Percentiles rank a stretch among this genome's conserved stretches.
These are phyloP conservation scores for Mesorhabditis spiculigera DNA, from an alignment of 2,888 invertebrate species.

Conservation along the genomic window DNA sequence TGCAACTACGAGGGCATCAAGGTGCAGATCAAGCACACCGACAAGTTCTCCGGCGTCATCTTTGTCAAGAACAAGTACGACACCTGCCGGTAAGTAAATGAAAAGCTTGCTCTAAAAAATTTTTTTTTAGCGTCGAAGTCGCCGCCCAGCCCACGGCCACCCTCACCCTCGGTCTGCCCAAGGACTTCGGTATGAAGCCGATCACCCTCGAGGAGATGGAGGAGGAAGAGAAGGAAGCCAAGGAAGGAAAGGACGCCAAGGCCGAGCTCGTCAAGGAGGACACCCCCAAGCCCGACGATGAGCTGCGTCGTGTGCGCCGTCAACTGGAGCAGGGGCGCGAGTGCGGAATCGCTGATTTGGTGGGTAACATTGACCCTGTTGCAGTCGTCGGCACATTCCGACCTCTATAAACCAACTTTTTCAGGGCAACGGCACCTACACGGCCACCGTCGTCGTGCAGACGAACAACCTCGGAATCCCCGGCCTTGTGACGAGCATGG, in stretches of 20 bases:
- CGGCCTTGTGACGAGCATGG: conserved; percentile 57
- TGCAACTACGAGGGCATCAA: conserved; percentile 59
- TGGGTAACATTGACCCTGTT: conserved; percentile 11
- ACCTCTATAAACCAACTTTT: conserved; percentile 3
- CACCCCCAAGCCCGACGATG: conserved; percentile 24
- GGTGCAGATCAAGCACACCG: conserved; percentile 50
- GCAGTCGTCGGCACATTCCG: background rate
- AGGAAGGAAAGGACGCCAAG: conserved; percentile 19
- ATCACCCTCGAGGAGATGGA: conserved; percentile 43
- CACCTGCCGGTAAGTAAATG: conserved; percentile 42
- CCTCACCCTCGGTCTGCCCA: conserved; percentile 52
- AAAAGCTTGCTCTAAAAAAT: background rate
- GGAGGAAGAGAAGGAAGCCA: conserved; percentile 30
- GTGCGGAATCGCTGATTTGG: conserved; percentile 54
- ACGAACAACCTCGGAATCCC: conserved; percentile 59
- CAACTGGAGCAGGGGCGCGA: conserved; percentile 48
- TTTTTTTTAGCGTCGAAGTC: conserved; percentile 7
- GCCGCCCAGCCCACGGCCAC: conserved; percentile 48
- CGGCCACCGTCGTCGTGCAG: conserved; percentile 57
- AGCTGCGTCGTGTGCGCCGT: conserved; percentile 35
- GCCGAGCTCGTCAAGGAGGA: conserved; percentile 21
- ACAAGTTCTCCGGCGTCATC: conserved; percentile 55
- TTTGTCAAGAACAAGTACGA: conserved; percentile 59
- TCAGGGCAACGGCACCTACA: conserved; percentile 54
- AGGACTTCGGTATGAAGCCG: conserved; percentile 57